Evolutionary conservation across 2,113 vertebrate genomes (phyloP), one percentile per base, ranked within the genome.

Genomic region (Forbesichthys papilliferus): DNA sequence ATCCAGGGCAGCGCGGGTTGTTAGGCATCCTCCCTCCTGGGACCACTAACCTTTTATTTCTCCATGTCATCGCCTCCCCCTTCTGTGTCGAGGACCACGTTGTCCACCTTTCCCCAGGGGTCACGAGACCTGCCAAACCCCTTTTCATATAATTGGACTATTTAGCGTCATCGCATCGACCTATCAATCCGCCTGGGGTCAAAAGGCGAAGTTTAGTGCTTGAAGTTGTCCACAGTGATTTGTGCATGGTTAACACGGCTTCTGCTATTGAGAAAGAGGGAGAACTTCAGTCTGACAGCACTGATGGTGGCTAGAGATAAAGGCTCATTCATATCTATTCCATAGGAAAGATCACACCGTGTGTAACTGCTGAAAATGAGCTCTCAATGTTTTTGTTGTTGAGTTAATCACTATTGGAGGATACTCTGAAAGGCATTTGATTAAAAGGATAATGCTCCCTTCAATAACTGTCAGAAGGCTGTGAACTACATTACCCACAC

Each of bases 51-150:
- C 87, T 88, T 27, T 42, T 83, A 85, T 88, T 89, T 84, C 81
- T 89, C 79, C 83, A 68, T 90, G 82, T 88, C 86, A 78, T 85
- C 81, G 82, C 84, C 81, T 85, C 85, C 84, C 27, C 81, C 78
- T 80, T 80, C 86, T 88, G 81, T 85, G 82, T 67, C 36, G 83
- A 90, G 83, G 83, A 86, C 82, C 86, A 85, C 82, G 84, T 83
- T 89, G 87, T 88, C 87, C 86, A 83, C 87, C 85, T 87, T 75
- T 89, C 82, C 84, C 89, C 86, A 90, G 86, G 27, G 87, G 90
- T 89, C 87, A 84, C 61, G 8, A 81, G 57, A 52, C 48, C 55
- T 36, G 71, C 59, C 69, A 77, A 80, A 85, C 73, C 74, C 79
- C 63, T 18, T 20, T 65, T 74, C 73, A 80, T 68, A 80, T 87